Evolutionary conservation across 2,888 invertebrate genomes (phyloP).

Genomic region (Onthophagus sagittarius): DNA sequence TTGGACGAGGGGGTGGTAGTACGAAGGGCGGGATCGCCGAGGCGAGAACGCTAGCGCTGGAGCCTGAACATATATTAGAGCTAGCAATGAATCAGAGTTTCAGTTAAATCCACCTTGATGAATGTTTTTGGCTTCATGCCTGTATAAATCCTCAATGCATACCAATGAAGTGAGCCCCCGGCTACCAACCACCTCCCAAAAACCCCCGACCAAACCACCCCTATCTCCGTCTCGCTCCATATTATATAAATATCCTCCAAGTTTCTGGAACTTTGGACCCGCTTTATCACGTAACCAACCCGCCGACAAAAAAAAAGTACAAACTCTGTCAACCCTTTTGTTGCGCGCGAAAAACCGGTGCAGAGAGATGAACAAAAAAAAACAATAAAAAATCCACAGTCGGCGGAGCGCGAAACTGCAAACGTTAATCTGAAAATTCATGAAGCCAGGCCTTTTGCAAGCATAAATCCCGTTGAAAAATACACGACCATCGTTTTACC

Average conservation of each 20-base stretch:
- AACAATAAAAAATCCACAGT: neutral
- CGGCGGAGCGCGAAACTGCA: conserved; percentile 14
- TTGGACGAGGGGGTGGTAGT: neutral
- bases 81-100: conserved; percentile 51
- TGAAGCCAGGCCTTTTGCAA: conserved; percentile 10
- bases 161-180: conserved; percentile 50
- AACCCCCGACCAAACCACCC: conserved; percentile 13
- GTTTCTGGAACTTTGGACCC: neutral
- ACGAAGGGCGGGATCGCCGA: conserved; percentile 4
- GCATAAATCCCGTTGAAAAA: conserved; percentile 15
- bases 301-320: neutral
- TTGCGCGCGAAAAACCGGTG: neutral
- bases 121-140: conserved; percentile 53
- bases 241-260: conserved; percentile 18
- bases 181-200: conserved; percentile 28
- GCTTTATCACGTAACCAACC: neutral
- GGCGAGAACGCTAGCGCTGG: conserved; percentile 32
- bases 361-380: neutral
- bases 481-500: neutral
- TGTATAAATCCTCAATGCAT: conserved; percentile 53
- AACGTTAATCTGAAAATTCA: conserved; percentile 17
- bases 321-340: neutral
- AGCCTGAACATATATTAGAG: conserved; percentile 50
- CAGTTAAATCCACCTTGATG: conserved; percentile 53
- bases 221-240: conserved; percentile 19